A percentile compares a stretch with the other conserved stretches of the same genome.
phyloP scores from a whole-genome alignment of 2,888 invertebrate species.

The Pterostichus madidus region DNA sequence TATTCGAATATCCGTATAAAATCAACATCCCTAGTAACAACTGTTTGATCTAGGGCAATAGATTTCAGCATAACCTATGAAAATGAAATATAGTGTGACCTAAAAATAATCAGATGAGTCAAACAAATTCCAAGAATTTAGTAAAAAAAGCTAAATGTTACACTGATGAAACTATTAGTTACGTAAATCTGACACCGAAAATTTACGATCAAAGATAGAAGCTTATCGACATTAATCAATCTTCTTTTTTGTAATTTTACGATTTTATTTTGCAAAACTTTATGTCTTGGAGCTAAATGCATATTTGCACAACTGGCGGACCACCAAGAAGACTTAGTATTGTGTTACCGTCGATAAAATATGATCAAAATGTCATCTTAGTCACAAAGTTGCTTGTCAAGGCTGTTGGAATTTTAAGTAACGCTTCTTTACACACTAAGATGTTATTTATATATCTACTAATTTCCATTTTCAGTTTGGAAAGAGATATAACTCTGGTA shows the following conservation, averaged over 20 bases:
- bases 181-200: background rate
- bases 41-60: no score
- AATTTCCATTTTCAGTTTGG: background rate
- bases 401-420: background rate
- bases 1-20: no score
- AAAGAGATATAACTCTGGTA: no score
- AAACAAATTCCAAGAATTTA: conserved; percentile 14
- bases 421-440: background rate
- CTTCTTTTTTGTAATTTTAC: background rate
- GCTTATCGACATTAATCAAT: conserved; percentile 18
- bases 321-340: background rate
- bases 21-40: no score
- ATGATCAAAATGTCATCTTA: conserved; percentile 14
- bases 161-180: conserved; percentile 6
- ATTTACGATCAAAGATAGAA: background rate
- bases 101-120: background rate
- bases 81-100: conserved; percentile 17
- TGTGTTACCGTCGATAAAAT: background rate
- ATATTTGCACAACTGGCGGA: background rate
- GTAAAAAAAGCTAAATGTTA: background rate
- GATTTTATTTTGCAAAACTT: conserved; percentile 1
- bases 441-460: background rate
- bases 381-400: background rate
- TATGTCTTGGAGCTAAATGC: background rate
- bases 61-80: background rate